Base-by-base conservation (phyloP, 2,113 vertebrate genomes). In the Brachionichthys hirsutus region DNA sequence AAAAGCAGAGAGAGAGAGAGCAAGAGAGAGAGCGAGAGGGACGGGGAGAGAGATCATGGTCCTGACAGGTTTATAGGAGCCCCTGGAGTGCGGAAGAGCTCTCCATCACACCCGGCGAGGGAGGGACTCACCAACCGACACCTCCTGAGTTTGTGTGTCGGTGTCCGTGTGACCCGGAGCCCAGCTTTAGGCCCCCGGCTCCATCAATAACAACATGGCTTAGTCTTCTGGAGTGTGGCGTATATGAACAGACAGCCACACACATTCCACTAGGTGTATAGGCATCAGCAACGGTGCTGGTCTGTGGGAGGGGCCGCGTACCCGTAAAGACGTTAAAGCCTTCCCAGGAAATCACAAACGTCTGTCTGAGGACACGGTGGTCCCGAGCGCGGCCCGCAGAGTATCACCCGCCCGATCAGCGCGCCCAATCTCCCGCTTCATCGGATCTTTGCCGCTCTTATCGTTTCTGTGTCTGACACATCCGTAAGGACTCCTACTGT, bases 281-380 rank as follows among this genome's bases (percentile, higher is more conserved):
- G 87, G 78, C 83, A 80, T 75, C 82, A 74, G 82, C 91, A 91
- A 94, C 87, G 82, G 91, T 88, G 88, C 88, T 74, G 74, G 85
- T 87, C 61, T 56, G 90, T 90, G 90, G 93, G 92, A 94, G 93
- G 93, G 91, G 91, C 82, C 91, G 72, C 90, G 90, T 92, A 93
- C 88, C 92, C 89, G 87, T 92, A 88, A n/a, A 86, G 90, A 93
- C 92, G 90, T 91, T 91, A 91, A 92, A 93, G 73, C 92, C 93
- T 94, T 88, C 77, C 70, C 85, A 87, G 78, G 83, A 92, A 96
- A 95, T 94, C 92, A 92, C 90, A 94, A 95, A 91, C 92, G 90
- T 92, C 94, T 95, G 94, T 91, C 14, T 81, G 78, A 86, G 75
- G 84, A 75, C 90, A 79, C 64, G 95, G 95, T 95, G 95, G 95